Evolutionary conservation across 35 echinoderm and acorn worm species (phyloP).

Genomic region (Apostichopus japonicus): DNA sequence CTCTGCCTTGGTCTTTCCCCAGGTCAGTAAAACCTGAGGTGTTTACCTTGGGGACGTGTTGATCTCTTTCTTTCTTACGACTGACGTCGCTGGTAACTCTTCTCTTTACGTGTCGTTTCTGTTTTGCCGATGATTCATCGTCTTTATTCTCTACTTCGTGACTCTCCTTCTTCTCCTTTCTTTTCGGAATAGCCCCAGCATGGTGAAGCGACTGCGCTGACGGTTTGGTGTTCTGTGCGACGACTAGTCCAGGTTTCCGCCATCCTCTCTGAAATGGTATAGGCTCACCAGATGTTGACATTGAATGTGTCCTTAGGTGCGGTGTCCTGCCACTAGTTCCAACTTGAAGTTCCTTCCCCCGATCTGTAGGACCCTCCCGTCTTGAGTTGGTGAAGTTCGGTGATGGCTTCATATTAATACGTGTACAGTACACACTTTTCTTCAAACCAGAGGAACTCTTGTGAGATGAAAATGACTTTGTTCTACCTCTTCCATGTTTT

Average conservation of each 20-base stretch:
- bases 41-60: background rate
- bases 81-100: background rate
- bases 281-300: background rate
- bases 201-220: background rate
- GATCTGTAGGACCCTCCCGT: background rate
- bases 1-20: background rate
- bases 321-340: background rate
- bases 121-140: too few relatives aligned
- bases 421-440: background rate
- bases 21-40: background rate
- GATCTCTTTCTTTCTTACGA: background rate
- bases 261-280: slow-evolving; percentile 22
- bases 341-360: background rate
- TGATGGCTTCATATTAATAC: background rate
- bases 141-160: background rate
- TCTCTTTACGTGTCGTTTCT: background rate
- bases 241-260: background rate
- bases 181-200: slow-evolving; percentile 29
- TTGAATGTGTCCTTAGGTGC: background rate
- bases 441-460: background rate
- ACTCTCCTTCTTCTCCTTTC: background rate
- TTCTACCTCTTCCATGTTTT: background rate
- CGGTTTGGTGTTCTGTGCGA: background rate
- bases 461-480: background rate
- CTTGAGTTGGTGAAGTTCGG: background rate